Evolutionary conservation across 2,797 vertebrate genomes (phyloP).

Genomic region (Sebastes iracundus): DNA sequence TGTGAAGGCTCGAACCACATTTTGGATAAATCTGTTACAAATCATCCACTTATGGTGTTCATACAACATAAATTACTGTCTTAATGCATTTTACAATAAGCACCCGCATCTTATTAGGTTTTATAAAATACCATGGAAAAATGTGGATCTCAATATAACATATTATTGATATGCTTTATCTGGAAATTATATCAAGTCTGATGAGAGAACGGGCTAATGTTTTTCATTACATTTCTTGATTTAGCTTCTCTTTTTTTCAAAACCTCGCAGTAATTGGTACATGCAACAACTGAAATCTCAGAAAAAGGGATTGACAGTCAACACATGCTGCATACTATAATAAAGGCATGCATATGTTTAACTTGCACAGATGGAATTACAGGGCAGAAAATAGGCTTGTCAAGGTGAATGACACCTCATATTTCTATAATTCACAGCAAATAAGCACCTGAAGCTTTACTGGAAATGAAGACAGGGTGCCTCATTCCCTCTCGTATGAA

Average conservation of each 20-base stretch:
- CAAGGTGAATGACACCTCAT: conserved; percentile 77
- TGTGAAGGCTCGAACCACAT: conserved; percentile 5
- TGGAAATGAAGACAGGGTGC: conserved; percentile 68
- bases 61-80: conserved; percentile 39
- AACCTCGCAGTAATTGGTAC: not conserved
- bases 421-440: conserved; percentile 76
- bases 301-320: conserved; percentile 14
- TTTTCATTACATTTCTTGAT: conserved; percentile 19
- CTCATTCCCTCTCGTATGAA: conserved; percentile 18
- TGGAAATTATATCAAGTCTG: not conserved
- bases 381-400: conserved; percentile 81
- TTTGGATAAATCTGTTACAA: conserved; percentile 23
- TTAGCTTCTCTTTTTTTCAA: not conserved
- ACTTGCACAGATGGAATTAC: conserved; percentile 72
- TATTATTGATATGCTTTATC: not conserved
- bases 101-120: not conserved
- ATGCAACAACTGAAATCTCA: not conserved
- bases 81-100: conserved; percentile 12
- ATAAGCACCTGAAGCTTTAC: conserved; percentile 67
- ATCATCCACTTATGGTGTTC: conserved; percentile 6
- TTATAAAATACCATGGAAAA: conserved; percentile 2
- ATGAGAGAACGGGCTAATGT: conserved; percentile 14
- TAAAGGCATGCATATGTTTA: conserved; percentile 65
- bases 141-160: not conserved
- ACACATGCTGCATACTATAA: conserved; percentile 46